Evolutionary conservation across 2,888 invertebrate genomes (phyloP).

Genomic region (Ferrisia virgata): DNA sequence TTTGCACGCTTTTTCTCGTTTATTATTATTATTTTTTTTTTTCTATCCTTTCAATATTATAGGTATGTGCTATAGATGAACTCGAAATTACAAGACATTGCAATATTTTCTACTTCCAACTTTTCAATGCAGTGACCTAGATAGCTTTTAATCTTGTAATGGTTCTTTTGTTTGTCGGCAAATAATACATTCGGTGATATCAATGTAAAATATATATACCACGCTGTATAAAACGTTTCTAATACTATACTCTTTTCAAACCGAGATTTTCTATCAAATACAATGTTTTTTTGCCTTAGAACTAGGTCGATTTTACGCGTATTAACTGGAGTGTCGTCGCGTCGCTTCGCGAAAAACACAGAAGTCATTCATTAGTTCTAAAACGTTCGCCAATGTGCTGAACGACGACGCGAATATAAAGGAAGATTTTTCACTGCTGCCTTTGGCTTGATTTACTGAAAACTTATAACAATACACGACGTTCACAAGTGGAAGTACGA

Average conservation of each 20-base stretch:
- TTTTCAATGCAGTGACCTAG: slow-evolving; percentile 18
- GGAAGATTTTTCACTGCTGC: neutral
- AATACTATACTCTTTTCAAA: neutral
- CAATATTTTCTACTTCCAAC: neutral
- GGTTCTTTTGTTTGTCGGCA: slow-evolving; percentile 22
- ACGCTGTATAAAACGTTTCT: slow-evolving; percentile 16
- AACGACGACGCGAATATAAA: neutral
- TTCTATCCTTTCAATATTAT: neutral
- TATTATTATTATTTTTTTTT: neutral
- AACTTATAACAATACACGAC: neutral
- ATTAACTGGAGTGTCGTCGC: neutral
- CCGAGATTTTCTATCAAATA: neutral
- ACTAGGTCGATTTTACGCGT: slow-evolving; percentile 7
- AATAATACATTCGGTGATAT: slow-evolving; percentile 1
- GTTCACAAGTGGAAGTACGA: neutral
- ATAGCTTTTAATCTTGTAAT: slow-evolving; percentile 33
- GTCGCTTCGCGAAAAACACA: neutral
- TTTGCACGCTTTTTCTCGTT: neutral
- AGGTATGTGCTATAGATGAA: neutral
- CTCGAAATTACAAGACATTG: neutral
- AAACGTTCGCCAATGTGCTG: neutral
- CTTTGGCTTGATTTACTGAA: slow-evolving; percentile 11
- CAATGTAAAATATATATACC: neutral
- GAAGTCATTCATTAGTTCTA: slow-evolving; percentile 13
- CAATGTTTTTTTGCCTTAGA: neutral